Conservation (phyloP, 2,113 vertebrate species). For the Fulica atra region DNA sequence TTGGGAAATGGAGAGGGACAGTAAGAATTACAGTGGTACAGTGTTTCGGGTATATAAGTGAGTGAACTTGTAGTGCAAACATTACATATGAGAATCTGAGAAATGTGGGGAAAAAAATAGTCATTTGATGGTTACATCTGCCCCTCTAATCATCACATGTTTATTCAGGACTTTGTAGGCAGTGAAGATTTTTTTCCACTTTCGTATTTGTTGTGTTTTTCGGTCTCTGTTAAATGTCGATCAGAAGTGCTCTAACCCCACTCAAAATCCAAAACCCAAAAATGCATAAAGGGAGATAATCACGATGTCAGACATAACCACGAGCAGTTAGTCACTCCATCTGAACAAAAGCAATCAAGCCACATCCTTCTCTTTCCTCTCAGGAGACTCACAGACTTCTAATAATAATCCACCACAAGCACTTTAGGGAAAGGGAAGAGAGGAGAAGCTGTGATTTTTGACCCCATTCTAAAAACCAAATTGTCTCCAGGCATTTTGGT, state of each 20-base stretch:
- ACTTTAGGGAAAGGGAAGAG: background rate
- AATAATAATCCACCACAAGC: background rate
- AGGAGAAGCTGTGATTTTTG: background rate
- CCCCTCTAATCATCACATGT: background rate
- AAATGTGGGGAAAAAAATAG: background rate
- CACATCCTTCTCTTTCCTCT: slow-evolving; percentile 1
- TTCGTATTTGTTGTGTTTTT: background rate
- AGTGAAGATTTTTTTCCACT: background rate
- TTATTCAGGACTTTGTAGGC: background rate
- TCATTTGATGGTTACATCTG: background rate
- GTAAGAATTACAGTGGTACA: background rate
- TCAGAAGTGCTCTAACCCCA: background rate
- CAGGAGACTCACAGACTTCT: background rate
- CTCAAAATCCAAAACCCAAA: background rate
- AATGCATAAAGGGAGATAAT: background rate
- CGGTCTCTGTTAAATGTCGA: background rate
- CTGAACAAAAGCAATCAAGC: background rate
- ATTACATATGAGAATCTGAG: background rate
- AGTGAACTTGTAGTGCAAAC: background rate
- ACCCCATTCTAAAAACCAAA: background rate
- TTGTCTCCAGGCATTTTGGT: background rate
- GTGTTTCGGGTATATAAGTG: background rate
- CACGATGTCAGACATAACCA: background rate
- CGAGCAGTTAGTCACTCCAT: background rate
- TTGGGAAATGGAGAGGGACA: background rate